A percentile compares a stretch with the other conserved stretches of the same genome.
These are phyloP conservation scores for Schrankia costaestrigalis DNA, from an alignment of 2,888 invertebrate species.

Conservation along the genomic window DNA sequence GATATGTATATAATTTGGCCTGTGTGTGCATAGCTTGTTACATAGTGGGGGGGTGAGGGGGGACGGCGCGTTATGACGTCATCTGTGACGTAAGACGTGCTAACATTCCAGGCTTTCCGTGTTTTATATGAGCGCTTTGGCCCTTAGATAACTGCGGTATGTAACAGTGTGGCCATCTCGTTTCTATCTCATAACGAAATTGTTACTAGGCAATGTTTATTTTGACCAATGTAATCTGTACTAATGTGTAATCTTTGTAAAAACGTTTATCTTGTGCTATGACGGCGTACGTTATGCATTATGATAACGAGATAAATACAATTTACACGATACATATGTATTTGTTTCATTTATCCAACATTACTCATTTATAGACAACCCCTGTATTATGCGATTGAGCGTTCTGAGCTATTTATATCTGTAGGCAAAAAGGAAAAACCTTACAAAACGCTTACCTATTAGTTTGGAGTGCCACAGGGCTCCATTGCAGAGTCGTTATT, in stretches of 20 bases:
- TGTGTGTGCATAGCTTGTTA: constrained; percentile 67
- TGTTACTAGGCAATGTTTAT: constrained; percentile 68
- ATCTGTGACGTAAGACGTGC: constrained; percentile 33
- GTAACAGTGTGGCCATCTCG: constrained; percentile 26
- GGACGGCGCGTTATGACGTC: constrained; percentile 23
- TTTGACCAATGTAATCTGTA: constrained; percentile 79
- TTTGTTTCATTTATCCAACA: constrained; percentile 60
- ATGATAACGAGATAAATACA: constrained; percentile 78
- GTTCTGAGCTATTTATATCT: too few species aligned
- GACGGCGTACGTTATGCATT: constrained; percentile 70
- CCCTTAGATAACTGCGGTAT: constrained; percentile 31
- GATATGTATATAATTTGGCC: constrained; percentile 68
- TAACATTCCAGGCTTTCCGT: constrained; percentile 69
- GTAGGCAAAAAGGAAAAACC: too few species aligned
- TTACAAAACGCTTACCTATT: too few species aligned
- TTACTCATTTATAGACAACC: neutral
- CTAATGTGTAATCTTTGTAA: constrained; percentile 73
- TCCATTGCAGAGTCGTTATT: too few species aligned
- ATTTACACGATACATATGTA: constrained; percentile 69
- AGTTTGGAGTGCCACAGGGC: too few species aligned
- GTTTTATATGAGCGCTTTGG: constrained; percentile 52
- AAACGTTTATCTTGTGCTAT: constrained; percentile 71
- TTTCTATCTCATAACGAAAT: constrained; percentile 35
- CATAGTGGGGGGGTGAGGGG: constrained; percentile 32
- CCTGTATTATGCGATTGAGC: too few species aligned